Evolutionary conservation across 2,113 vertebrate species (phyloP), one percentile per base, ranked within the genome.

Genomic region (Pycnonotus jocosus): DNA sequence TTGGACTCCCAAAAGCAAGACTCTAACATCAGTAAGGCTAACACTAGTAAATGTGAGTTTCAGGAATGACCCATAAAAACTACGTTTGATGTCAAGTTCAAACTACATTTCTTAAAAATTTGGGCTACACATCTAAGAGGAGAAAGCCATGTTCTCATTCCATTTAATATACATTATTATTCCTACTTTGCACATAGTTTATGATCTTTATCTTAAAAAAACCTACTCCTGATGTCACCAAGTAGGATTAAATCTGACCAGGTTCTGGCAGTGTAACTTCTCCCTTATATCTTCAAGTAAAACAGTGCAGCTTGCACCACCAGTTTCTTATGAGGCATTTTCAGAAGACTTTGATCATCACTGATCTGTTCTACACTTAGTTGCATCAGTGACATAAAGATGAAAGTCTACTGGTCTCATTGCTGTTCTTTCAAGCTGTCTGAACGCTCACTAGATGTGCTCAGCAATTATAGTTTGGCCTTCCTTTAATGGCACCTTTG

Each of bases 271-370:
- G 62, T 76, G 44, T 58, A 86, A 44, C n/a, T 54, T 91, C 10
- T 6, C 21, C 38, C 7, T 62, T 92, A 40, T 45, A 51, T 64
- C 69, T 81, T 91, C 2, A 2, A 74, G 73, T 42, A 69, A 95
- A 86, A 80, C 37, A 57, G 37, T 51, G 23, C 25, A 64, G 48
- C 57, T 81, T 89, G 84, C 31, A 79, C 45, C 70, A 76, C 58
- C 45, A 65, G 78, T 68, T 89, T 81, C 44, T 48, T 91, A 71
- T 23, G 79, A 89, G 21, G 69, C 61, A 56, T 57, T 88, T 91
- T 44, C 56, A 70, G 77, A 88, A 81, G 72, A 44, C 81, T 95
- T 95, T 96, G 72, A 84, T 92, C 86, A 57, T 87, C 66, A 79
- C 21, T 72, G 81, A 81, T 68, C 83, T 89, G 12, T 44, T 89